Evolutionary conservation across 2,888 invertebrate genomes (phyloP).

Genomic region (Tillus elongatus): DNA sequence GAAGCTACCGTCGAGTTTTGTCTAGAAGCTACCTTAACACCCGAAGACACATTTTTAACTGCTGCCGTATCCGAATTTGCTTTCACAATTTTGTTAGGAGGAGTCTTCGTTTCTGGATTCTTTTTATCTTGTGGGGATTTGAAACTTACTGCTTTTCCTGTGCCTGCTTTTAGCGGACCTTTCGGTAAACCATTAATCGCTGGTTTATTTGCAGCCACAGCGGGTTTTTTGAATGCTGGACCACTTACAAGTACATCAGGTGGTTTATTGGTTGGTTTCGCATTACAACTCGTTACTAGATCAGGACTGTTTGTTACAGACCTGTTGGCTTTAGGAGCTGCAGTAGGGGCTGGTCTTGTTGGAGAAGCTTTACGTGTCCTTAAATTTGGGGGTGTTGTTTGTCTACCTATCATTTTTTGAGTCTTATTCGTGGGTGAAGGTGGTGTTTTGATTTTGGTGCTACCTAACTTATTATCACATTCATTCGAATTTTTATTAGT

Average conservation of each 20-base stretch:
- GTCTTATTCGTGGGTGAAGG: slow-evolving; percentile 20
- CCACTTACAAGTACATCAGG: slow-evolving; percentile 52
- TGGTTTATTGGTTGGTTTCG: slow-evolving; percentile 47
- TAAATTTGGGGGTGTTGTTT: slow-evolving; percentile 44
- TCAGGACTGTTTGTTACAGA: slow-evolving; percentile 55
- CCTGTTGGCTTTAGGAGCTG: slow-evolving; percentile 28
- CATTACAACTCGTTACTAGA: slow-evolving; percentile 59
- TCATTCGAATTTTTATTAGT: slow-evolving; percentile 19
- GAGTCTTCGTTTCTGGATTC: slow-evolving; percentile 39
- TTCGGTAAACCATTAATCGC: slow-evolving; percentile 35
- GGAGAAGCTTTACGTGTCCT: slow-evolving; percentile 37
- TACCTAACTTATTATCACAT: slow-evolving; percentile 12
- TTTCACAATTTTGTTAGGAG: slow-evolving; percentile 21
- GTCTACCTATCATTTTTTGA: slow-evolving; percentile 23
- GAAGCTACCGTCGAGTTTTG: slow-evolving; percentile 63
- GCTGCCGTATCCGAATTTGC: slow-evolving; percentile 18
- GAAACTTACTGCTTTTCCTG: slow-evolving; percentile 39
- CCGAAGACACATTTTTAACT: slow-evolving; percentile 30
- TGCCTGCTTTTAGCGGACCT: slow-evolving; percentile 41
- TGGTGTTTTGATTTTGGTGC: slow-evolving; percentile 21
- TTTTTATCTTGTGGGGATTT: slow-evolving; percentile 33
- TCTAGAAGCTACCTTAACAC: slow-evolving; percentile 44
- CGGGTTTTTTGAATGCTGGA: slow-evolving; percentile 30
- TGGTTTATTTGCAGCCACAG: slow-evolving; percentile 34
- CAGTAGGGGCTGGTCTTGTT: slow-evolving; percentile 24